Evolutionary conservation across 2,797 vertebrate genomes (phyloP).

Genomic region (Nothura maculosa): DNA sequence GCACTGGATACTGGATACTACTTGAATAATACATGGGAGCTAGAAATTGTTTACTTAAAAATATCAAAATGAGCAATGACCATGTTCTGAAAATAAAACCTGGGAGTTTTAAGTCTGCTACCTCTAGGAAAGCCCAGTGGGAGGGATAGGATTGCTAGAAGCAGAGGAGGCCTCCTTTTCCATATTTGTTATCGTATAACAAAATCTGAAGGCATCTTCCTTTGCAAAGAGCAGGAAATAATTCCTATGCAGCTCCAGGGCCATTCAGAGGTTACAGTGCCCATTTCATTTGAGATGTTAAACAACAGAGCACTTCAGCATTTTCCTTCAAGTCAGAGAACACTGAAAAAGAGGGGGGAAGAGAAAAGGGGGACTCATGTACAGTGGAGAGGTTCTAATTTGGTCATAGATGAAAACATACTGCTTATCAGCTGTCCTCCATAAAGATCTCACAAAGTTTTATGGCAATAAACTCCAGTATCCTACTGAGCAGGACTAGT

Average conservation of each 20-base stretch:
- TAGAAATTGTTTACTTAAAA: constrained; percentile 71
- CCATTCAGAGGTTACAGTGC: constrained; percentile 24
- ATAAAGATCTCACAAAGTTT: not conserved
- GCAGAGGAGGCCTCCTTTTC: constrained; percentile 39
- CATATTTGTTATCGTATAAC: constrained; percentile 61
- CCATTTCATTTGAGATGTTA: not conserved
- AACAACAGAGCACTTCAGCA: not conserved
- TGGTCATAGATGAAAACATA: not conserved
- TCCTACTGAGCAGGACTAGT: not conserved
- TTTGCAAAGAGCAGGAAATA: constrained; percentile 51
- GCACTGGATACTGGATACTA: constrained; percentile 47
- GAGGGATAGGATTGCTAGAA: constrained; percentile 54
- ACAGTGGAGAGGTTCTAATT: not conserved
- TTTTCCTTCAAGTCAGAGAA: rapidly evolving
- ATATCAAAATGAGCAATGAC: constrained; percentile 64
- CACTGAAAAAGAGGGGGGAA: not conserved
- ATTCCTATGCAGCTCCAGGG: constrained; percentile 28
- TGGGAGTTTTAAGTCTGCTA: constrained; percentile 59
- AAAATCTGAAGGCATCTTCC: constrained; percentile 63
- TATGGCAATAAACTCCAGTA: not conserved
- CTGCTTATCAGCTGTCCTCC: not conserved
- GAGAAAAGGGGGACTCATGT: not conserved
- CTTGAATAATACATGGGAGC: constrained; percentile 76
- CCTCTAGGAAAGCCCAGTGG: constrained; percentile 31
- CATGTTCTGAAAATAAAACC: constrained; percentile 72